Evolutionary conservation across 2,888 invertebrate genomes (phyloP), one percentile per base, ranked within the genome.

Genomic region (Parnassius apollo): DNA sequence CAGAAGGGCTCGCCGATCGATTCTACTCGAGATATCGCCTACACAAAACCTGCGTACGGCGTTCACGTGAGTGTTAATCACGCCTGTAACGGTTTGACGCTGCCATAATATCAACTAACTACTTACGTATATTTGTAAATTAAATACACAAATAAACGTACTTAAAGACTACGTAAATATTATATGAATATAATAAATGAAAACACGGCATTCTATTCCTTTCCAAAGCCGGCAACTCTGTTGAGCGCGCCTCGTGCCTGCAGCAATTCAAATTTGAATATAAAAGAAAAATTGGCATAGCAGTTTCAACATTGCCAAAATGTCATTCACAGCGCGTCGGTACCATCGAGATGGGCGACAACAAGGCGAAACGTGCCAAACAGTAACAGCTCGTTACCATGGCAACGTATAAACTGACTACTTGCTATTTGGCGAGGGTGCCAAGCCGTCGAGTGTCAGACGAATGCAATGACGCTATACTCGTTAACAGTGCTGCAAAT

Each of bases 301-400:
- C 59, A 48, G 59, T 46, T 48, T 42, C 54, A 57, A 51, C 56
- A 57, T 57, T 49, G 62, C 54, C 58, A 58, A 62, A 35, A 62
- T 62, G 62, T 58, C 53, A 62, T 62, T 62, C 62, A 49, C 62
- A 60, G 49, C 46, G 57, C 62, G 51, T 52, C 57, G 58, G 53
- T 53, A 62, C 54, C 57, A 62, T 62, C 62, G 53, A 58, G 54
- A 54, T 45, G 22, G 42, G 22, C 48, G 22, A 56, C 25, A 50
- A 60, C 60, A 49, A 46, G 46, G 25, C 10, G 9, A 9, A n/a
- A 52, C 22, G 9, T 49, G 48, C 22, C 57, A 42, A 48, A 54
- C 48, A 35, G 49, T 49, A 12, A 9, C 52, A 42, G 45, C 45
- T 49, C n/a, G 62, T 62, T 22, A 13, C 54, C 54, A 54, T 62